These are phyloP conservation scores for Scomber japonicus DNA, from an alignment of 2,113 vertebrate species.

Conservation along the genomic window DNA sequence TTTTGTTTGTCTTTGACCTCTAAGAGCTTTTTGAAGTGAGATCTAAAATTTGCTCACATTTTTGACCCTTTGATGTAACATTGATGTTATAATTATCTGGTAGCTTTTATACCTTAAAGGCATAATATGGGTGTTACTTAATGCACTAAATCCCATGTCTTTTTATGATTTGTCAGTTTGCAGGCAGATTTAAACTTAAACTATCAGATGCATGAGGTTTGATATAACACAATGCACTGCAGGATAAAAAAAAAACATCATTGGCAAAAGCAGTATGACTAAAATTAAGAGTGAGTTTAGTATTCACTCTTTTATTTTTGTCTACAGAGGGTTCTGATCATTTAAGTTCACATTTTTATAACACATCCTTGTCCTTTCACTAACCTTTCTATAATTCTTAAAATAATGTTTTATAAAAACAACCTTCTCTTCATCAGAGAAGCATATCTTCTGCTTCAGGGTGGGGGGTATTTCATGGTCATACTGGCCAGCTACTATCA, in stretches of 20 bases:
- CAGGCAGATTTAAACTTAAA: neutral
- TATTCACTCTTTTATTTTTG: neutral
- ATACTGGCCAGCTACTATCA: too few relatives aligned
- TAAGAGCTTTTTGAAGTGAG: neutral
- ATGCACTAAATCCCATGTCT: neutral
- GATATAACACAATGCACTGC: too few relatives aligned
- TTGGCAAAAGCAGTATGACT: too few relatives aligned
- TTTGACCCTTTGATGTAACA: neutral
- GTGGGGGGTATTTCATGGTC: neutral
- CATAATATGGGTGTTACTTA: neutral
- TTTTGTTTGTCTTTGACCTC: neutral
- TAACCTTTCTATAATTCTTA: neutral
- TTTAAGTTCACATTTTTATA: too few relatives aligned
- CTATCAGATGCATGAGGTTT: too few relatives aligned
- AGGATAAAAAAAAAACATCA: too few relatives aligned
- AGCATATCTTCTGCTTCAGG: neutral
- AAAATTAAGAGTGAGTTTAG: too few relatives aligned
- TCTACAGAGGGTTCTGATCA: neutral
- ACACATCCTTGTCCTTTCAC: too few relatives aligned
- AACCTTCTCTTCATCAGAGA: too few relatives aligned
- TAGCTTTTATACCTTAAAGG: neutral
- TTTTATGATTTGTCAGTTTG: neutral
- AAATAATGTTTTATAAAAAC: too few relatives aligned
- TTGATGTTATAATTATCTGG: neutral
- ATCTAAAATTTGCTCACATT: neutral